Conservation (phyloP, 2,113 vertebrate genomes). For the Lagopus muta region DNA sequence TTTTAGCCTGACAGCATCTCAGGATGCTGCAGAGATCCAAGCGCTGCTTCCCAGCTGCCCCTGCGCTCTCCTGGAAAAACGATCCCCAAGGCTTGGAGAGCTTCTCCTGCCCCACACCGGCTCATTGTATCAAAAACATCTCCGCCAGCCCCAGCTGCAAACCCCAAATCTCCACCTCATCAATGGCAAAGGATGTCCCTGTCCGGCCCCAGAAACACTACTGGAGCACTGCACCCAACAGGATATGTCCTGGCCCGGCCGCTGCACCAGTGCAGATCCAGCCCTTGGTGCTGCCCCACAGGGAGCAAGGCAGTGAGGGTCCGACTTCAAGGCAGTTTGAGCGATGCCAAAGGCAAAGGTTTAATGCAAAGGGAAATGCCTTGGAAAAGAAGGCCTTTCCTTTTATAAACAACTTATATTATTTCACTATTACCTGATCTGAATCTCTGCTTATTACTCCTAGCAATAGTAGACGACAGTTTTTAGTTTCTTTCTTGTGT, state of each 20-base stretch:
- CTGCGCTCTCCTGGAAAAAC: not conserved
- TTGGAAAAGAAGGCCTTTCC: constrained; percentile 55
- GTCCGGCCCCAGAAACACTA: not conserved
- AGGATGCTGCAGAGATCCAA: accelerated
- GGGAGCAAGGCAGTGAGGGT: not conserved
- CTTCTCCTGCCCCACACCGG: not conserved
- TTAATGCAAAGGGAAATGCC: constrained; percentile 49
- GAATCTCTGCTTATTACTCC: constrained; percentile 47
- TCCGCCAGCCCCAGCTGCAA: not conserved
- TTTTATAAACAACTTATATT: constrained; percentile 37
- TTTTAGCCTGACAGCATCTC: constrained; percentile 37
- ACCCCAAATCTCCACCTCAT: not conserved
- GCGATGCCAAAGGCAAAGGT: constrained; percentile 48
- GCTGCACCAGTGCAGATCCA: not conserved
- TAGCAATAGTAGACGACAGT: constrained; percentile 6
- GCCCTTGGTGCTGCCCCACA: not conserved
- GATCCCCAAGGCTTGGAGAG: not conserved
- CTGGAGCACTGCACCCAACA: accelerated
- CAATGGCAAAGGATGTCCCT: accelerated
- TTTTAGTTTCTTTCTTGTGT: constrained; percentile 12
- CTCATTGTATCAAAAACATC: accelerated
- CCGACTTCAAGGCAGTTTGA: constrained; percentile 46
- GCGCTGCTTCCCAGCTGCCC: not conserved
- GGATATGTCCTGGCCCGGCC: not conserved
- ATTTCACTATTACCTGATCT: constrained; percentile 43